A percentile compares a stretch with the other conserved stretches of the same genome.
Evolutionary conservation across 2,113 vertebrate species (phyloP).

Genomic region (Rhynchomys soricoides): DNA sequence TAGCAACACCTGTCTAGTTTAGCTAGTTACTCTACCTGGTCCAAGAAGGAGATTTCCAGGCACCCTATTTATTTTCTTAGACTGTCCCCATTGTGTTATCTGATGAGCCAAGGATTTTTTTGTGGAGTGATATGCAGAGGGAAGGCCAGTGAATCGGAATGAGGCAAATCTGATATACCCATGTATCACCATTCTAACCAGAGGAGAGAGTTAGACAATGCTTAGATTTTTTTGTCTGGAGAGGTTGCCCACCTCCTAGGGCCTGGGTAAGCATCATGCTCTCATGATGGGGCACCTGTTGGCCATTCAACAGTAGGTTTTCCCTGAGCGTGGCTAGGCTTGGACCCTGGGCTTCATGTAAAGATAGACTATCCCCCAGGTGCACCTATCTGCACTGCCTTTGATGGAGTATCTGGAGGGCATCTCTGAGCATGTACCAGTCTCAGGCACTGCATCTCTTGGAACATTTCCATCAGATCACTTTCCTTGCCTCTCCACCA

Average conservation of each 20-base stretch:
- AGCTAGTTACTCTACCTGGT: not conserved
- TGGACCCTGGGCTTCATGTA: not conserved
- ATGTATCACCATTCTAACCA: not conserved
- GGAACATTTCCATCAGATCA: not conserved
- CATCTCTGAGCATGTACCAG: not conserved
- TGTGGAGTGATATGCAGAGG: not conserved
- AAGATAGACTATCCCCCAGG: not conserved
- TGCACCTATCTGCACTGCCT: fast-evolving
- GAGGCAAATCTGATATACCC: not conserved
- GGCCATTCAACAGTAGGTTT: not conserved
- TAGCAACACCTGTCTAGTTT: not conserved
- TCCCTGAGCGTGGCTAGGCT: not conserved
- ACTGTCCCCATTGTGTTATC: not conserved
- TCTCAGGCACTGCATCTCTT: not conserved
- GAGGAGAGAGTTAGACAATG: not conserved
- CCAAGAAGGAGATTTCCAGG: not conserved
- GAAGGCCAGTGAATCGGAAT: not conserved
- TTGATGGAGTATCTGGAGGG: not conserved
- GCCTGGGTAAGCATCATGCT: not conserved
- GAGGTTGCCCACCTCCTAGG: not conserved
- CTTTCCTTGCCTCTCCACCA: not conserved
- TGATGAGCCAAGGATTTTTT: not conserved
- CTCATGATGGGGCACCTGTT: not conserved
- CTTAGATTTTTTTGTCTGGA: not conserved
- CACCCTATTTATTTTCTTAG: not conserved